These are phyloP conservation scores for Andricus curvator DNA, from an alignment of 2,888 invertebrate genomes.

Conservation along the genomic window DNA sequence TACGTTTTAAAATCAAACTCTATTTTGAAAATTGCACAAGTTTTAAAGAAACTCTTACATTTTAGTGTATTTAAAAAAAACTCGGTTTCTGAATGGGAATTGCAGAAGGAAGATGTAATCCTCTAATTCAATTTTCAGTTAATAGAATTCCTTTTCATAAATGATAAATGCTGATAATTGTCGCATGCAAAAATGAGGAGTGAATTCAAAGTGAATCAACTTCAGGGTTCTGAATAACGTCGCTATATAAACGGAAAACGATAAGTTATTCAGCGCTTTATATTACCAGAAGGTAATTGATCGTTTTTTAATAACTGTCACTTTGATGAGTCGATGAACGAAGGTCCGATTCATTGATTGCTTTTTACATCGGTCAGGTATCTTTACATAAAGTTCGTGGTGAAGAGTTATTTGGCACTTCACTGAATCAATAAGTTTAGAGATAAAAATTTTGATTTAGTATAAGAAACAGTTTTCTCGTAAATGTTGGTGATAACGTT, in stretches of 20 bases:
- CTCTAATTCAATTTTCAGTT: neutral
- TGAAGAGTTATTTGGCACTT: neutral
- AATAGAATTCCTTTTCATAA: neutral
- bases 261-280: neutral
- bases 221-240: neutral
- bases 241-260: neutral
- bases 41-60: no score
- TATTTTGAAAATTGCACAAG: no score
- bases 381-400: neutral
- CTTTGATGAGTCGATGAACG: neutral
- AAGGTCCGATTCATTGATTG: neutral
- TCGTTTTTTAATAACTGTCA: slow-evolving; percentile 5
- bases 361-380: neutral
- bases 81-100: no score
- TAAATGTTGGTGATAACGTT: no score
- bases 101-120: neutral
- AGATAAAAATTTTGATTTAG: neutral
- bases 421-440: neutral
- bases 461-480: no score
- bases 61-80: no score
- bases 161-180: neutral
- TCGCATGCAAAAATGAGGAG: neutral
- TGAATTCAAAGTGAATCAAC: neutral
- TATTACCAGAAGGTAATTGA: neutral
- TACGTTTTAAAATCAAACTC: no score